These are phyloP conservation scores for Dromaius novaehollandiae DNA, from an alignment of 2,113 vertebrate genomes.

Conservation along the genomic window DNA sequence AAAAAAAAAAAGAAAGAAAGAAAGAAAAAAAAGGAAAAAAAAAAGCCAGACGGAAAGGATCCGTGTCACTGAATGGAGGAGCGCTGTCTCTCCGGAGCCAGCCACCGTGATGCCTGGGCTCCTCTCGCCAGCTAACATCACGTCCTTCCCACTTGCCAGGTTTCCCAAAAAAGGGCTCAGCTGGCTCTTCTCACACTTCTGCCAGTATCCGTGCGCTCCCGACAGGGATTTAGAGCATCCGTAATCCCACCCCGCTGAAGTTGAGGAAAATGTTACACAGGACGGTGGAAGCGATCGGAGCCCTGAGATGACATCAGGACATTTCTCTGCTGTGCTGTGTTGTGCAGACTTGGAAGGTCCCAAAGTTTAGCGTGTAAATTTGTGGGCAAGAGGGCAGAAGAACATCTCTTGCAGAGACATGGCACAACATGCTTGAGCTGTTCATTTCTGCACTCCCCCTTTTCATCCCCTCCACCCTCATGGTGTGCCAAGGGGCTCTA, in stretches of 20 bases:
- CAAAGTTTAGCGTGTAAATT: neutral
- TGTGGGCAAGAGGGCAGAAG: neutral
- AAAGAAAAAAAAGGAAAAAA: neutral
- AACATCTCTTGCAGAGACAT: neutral
- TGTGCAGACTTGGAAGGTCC: neutral
- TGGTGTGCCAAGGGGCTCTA: neutral
- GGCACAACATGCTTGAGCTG: no score
- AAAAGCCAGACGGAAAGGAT: neutral
- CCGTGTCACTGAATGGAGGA: neutral
- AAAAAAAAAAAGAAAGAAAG: slow-evolving; percentile 18
- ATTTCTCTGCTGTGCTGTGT: neutral
- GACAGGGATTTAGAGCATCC: neutral
- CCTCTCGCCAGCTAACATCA: neutral
- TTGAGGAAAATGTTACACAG: neutral
- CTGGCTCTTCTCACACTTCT: neutral
- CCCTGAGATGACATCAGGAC: neutral
- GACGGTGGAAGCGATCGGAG: neutral
- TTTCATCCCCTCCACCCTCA: neutral
- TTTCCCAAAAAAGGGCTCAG: neutral
- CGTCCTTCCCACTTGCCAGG: neutral
- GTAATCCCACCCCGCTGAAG: neutral
- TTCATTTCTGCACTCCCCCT: neutral
- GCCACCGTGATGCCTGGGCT: neutral
- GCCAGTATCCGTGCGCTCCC: neutral
- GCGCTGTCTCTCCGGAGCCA: neutral